Percentiles rank a stretch among this genome's conserved stretches.
These are phyloP conservation scores for Anguilla pacifica DNA, from an alignment of 2,797 vertebrate genomes.

Conservation along the genomic window DNA sequence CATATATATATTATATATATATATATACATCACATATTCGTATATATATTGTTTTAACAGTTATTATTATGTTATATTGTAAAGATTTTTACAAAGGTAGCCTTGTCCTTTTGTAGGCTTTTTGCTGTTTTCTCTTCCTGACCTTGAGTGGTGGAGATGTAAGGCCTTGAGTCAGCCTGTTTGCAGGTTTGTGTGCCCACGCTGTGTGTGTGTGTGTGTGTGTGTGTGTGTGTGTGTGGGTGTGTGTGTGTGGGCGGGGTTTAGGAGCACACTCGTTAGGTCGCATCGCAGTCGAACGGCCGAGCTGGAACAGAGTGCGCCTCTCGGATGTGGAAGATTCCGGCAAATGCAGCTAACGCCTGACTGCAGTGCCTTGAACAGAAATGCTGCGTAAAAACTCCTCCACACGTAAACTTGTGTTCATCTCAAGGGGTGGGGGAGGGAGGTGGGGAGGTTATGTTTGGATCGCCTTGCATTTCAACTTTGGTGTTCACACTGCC, in stretches of 20 bases:
- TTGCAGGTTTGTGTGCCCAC: neutral
- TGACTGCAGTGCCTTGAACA: neutral
- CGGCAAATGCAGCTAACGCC: neutral
- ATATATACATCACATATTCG: no score
- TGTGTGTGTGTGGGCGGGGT: neutral
- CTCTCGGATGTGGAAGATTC: neutral
- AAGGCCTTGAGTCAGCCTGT: neutral
- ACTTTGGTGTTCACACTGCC: neutral
- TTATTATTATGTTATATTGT: no score
- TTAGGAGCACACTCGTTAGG: neutral
- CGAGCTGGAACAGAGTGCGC: neutral
- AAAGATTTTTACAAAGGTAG: neutral
- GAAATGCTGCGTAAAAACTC: neutral
- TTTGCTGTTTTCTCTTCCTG: neutral
- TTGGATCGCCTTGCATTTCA: neutral
- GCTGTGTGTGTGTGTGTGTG: neutral
- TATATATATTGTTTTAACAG: no score
- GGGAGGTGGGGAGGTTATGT: neutral
- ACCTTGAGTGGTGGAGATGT: neutral
- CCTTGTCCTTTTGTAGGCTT: neutral
- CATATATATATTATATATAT: no score
- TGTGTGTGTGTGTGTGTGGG: no score
- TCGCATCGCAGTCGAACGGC: neutral
- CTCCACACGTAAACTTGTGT: neutral
- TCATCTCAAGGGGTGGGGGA: neutral